Evolutionary conservation across 92 coral and sea anemone genomes (phyloP).

Genomic region (Epizoanthus rinbou): DNA sequence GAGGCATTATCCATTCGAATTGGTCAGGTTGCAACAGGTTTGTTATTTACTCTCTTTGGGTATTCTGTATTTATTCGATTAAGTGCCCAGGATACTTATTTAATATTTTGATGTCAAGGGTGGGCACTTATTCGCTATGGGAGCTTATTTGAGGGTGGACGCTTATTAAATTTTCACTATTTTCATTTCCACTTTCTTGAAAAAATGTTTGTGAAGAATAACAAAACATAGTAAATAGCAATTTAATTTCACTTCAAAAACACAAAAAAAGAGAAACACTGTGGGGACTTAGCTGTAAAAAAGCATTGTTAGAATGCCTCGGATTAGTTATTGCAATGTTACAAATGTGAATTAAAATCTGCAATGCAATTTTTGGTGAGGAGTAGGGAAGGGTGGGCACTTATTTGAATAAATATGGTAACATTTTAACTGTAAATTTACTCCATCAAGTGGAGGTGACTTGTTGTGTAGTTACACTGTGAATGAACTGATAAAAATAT

Average conservation of each 20-base stretch:
- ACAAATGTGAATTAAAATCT: neutral
- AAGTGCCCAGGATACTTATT: neutral
- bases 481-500: too few species aligned
- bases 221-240: neutral
- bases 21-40: conserved; percentile 44
- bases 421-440: too few species aligned
- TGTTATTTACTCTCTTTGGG: neutral
- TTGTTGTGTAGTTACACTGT: too few species aligned
- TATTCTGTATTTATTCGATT: neutral
- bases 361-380: neutral
- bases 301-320: neutral
- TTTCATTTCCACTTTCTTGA: neutral
- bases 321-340: neutral
- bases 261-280: neutral
- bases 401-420: neutral
- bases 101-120: neutral
- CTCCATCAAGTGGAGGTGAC: too few species aligned
- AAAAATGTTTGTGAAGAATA: neutral
- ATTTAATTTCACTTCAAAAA: neutral
- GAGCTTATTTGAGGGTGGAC: neutral
- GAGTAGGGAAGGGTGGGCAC: neutral
- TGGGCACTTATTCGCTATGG: neutral
- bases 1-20: conserved; percentile 33
- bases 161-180: neutral
- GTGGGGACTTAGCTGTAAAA: neutral